phyloP scores from a whole-genome alignment of 2,113 vertebrate species.

The Ceyx melanurus region DNA sequence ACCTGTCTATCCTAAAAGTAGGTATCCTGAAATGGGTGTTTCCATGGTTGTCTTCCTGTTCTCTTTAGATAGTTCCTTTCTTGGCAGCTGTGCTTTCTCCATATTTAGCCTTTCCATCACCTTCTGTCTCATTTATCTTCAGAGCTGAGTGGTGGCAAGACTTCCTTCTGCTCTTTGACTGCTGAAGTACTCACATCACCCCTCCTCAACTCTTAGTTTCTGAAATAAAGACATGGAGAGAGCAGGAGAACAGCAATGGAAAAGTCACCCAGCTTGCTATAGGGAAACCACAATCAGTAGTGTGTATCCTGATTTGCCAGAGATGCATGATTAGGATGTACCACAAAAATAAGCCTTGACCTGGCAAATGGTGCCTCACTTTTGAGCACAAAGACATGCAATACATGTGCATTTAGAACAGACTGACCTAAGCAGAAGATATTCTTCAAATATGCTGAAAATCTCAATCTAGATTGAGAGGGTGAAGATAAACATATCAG shows the following conservation, averaged over 20 bases:
- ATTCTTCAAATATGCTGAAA: background rate
- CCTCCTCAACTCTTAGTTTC: background rate
- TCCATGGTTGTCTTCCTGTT: constrained; percentile 2
- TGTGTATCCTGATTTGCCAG: background rate
- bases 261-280: background rate
- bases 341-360: background rate
- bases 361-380: background rate
- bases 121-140: background rate
- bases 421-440: background rate
- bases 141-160: background rate
- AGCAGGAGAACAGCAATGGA: background rate
- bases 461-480: background rate
- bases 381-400: background rate
- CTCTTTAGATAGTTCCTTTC: background rate
- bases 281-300: background rate
- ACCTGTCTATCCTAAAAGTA: background rate
- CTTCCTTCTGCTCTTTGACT: constrained; percentile 14
- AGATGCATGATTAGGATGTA: background rate
- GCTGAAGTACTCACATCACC: background rate
- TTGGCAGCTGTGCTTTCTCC: constrained; percentile 28
- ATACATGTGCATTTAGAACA: background rate
- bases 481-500: background rate
- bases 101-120: background rate
- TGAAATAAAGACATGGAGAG: background rate
- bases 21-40: constrained; percentile 1